Evolutionary conservation across 2,888 invertebrate genomes (phyloP).

Genomic region (Noctua janthe): DNA sequence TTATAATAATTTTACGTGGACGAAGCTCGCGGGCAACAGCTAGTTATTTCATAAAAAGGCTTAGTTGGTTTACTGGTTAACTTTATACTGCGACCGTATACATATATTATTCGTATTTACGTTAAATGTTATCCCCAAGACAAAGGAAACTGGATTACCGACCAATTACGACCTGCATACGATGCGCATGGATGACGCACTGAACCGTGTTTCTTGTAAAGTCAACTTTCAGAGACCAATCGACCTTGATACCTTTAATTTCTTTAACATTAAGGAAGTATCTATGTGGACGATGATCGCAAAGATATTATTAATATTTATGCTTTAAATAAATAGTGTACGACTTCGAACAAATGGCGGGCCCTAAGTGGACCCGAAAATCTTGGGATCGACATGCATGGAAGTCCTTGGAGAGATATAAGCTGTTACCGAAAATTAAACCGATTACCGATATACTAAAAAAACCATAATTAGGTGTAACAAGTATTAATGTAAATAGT

Average conservation of each 20-base stretch:
- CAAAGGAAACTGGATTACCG: slow-evolving; percentile 35
- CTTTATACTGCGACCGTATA: background rate
- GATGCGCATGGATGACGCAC: slow-evolving; percentile 10
- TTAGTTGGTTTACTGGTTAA: background rate
- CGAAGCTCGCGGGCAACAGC: background rate
- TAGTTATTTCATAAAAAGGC: background rate
- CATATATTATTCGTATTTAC: slow-evolving; percentile 3
- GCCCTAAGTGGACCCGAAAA: no score
- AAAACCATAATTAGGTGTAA: no score
- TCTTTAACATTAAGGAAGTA: background rate
- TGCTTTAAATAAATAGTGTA: background rate
- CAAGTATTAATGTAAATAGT: no score
- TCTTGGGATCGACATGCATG: no score
- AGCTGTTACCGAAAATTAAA: no score
- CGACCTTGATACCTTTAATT: slow-evolving; percentile 1
- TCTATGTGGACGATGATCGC: background rate
- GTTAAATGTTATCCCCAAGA: slow-evolving; percentile 12
- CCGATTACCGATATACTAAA: no score
- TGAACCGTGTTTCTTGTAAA: slow-evolving; percentile 2
- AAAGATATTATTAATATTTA: background rate
- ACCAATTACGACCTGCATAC: slow-evolving; percentile 21
- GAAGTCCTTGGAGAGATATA: no score
- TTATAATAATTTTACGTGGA: background rate
- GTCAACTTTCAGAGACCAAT: slow-evolving; percentile 14
- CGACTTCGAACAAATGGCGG: no score